Base-by-base conservation (phyloP, 2,113 vertebrate genomes). In the Strix aluco region DNA sequence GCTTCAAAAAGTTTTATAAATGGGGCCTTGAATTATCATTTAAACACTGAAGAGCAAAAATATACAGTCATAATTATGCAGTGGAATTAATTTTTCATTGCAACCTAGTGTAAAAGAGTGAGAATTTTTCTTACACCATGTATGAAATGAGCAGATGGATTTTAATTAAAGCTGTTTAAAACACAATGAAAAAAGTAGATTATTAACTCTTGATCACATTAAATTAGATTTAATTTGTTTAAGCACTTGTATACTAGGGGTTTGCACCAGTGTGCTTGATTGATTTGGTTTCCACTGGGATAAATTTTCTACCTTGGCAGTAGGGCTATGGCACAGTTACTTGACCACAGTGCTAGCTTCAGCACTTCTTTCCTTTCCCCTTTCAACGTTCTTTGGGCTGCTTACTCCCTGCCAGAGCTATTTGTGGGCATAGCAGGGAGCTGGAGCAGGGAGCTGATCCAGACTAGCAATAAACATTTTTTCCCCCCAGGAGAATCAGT, bases 91-190 rank as follows among this genome's bases (percentile, higher is more conserved):
- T 81, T 62, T 75, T 57, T 55, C 72, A 18, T 62, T 42, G 13
- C 36, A 44, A 32, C 26, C 5, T 3, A 10, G 30, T 7, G 4
- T 32, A 9, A 42, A 58, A 32, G 14, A 15, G 12, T 57, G 61
- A 57, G 62, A 1, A 5, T 66, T 96, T 81, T 52, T 1, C 54
- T 87, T 5, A 0, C 12, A 22, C 25, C 23, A 0, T 10, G 5
- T 36, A n/a, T 38, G 51, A 75, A 95, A 81, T 5, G 11, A 51
- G 46, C 10, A 42, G 81, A 62, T 44, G 58, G 47, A 30, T 92
- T 92, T 94, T 73, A 87, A 59, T 52, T 38, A n/a, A 81, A 55
- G 19, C 32, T 75, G 10, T 40, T 92, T 30, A 82, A 71, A 75
- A 75, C 25, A 34, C 13, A 77, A 32, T 0, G 1, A 13, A 51